phyloP scores from a whole-genome alignment of 2,888 invertebrate genomes.

The Archaeoteleia sp. region DNA sequence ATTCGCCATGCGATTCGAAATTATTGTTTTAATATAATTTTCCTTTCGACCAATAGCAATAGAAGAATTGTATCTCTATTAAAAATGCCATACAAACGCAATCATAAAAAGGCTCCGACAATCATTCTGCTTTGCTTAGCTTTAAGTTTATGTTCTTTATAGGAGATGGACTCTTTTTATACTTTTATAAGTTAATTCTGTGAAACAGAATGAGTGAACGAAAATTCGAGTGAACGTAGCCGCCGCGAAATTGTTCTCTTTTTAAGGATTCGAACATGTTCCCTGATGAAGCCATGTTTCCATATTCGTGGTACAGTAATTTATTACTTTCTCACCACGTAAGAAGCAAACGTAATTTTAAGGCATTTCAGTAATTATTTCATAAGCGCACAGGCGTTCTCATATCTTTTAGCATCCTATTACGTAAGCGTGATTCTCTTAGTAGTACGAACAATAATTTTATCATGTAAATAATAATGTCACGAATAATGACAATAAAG shows the following conservation, averaged over 20 bases:
- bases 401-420: slow-evolving; percentile 52
- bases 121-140: slow-evolving; percentile 43
- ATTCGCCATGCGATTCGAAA: slow-evolving; percentile 12
- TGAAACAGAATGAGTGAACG: slow-evolving; percentile 37
- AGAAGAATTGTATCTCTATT: slow-evolving; percentile 17
- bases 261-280: slow-evolving; percentile 42
- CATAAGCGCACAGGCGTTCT: slow-evolving; percentile 45
- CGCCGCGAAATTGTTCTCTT: slow-evolving; percentile 40
- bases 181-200: slow-evolving; percentile 30
- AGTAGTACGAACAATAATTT: slow-evolving; percentile 53
- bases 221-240: slow-evolving; percentile 46
- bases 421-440: slow-evolving; percentile 56
- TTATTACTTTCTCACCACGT: slow-evolving; percentile 33
- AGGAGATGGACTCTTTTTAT: slow-evolving; percentile 34
- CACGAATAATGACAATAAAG: slow-evolving; percentile 50
- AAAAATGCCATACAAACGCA: slow-evolving; percentile 43
- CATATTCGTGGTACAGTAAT: slow-evolving; percentile 50
- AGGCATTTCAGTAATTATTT: slow-evolving; percentile 48
- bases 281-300: slow-evolving; percentile 52
- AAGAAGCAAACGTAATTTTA: slow-evolving; percentile 44
- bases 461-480: slow-evolving; percentile 59
- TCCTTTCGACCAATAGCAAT: slow-evolving; percentile 3
- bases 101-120: slow-evolving; percentile 30
- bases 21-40: slow-evolving; percentile 3
- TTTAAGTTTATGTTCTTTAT: slow-evolving; percentile 32